These are phyloP conservation scores for Heliconius hortense DNA, from an alignment of 2,888 invertebrate species.

Conservation along the genomic window DNA sequence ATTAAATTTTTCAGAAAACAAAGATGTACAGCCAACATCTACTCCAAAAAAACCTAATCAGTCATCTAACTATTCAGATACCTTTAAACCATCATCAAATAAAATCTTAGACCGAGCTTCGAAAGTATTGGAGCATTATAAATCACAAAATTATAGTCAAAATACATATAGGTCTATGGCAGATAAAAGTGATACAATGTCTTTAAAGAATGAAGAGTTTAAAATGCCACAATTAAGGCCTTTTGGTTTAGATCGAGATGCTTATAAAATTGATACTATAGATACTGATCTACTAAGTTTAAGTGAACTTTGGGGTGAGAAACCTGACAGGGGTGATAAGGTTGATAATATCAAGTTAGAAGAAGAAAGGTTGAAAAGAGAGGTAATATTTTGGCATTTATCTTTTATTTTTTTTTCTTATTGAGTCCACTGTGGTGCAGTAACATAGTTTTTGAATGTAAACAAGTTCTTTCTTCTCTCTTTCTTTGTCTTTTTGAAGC, in stretches of 20 bases:
- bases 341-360: constrained; percentile 80
- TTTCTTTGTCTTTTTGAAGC: not conserved
- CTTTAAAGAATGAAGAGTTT: constrained; percentile 64
- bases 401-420: not conserved
- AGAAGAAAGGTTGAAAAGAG: constrained; percentile 88
- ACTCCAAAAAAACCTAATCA: constrained; percentile 63
- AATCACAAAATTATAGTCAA: constrained; percentile 58
- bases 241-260: constrained; percentile 55
- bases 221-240: constrained; percentile 74
- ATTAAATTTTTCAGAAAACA: constrained; percentile 65
- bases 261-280: constrained; percentile 61
- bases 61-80: constrained; percentile 52
- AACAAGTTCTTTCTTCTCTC: no score
- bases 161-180: constrained; percentile 53
- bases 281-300: constrained; percentile 80
- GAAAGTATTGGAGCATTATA: constrained; percentile 73
- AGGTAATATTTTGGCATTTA: constrained; percentile 76
- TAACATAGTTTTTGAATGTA: no score
- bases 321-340: constrained; percentile 64
- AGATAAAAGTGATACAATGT: constrained; percentile 53
- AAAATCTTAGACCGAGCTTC: constrained; percentile 73
- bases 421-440: not conserved
- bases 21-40: constrained; percentile 72
- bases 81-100: constrained; percentile 69
- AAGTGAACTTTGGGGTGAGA: constrained; percentile 85